phyloP scores from a whole-genome alignment of 2,113 vertebrate species.

The Ceyx cyanopectus region DNA sequence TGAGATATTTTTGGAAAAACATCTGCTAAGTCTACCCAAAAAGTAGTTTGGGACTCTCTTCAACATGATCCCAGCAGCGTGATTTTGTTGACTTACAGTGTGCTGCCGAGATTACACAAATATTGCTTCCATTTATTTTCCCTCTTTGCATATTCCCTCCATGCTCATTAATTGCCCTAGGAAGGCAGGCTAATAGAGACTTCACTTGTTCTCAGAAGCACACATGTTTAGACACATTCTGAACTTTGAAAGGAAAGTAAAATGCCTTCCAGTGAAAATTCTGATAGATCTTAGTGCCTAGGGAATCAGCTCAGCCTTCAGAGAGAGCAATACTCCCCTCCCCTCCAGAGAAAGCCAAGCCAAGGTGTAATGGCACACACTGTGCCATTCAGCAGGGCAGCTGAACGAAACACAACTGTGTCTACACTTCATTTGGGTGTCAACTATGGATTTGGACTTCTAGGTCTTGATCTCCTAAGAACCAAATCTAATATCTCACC shows the following conservation, averaged over 20 bases:
- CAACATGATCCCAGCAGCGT: conserved; percentile 30
- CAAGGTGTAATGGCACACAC: not conserved
- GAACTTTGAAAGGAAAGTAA: conserved; percentile 36
- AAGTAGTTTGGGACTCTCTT: conserved; percentile 25
- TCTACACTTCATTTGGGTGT: not conserved
- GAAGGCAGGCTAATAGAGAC: conserved; percentile 26
- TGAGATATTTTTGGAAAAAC: conserved; percentile 43
- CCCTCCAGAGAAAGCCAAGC: not conserved
- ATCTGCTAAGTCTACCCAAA: conserved; percentile 49
- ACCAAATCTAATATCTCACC: not conserved
- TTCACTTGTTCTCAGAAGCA: conserved; percentile 21
- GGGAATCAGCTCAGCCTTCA: not conserved
- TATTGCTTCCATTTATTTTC: conserved; percentile 68
- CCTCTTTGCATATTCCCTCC: conserved; percentile 24
- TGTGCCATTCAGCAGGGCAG: not conserved
- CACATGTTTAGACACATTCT: conserved; percentile 27
- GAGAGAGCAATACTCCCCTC: not conserved
- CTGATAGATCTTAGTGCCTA: not conserved
- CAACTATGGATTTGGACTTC: not conserved
- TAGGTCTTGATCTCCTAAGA: not conserved
- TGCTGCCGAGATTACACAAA: conserved; percentile 40
- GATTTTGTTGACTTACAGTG: conserved; percentile 42
- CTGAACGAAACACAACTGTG: not conserved
- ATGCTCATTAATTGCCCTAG: conserved; percentile 14
- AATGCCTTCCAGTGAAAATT: not conserved